A percentile compares a stretch with the other conserved stretches of the same genome.
Conservation (phyloP, 2,888 invertebrate species). For the Leptopilina myrica region DNA sequence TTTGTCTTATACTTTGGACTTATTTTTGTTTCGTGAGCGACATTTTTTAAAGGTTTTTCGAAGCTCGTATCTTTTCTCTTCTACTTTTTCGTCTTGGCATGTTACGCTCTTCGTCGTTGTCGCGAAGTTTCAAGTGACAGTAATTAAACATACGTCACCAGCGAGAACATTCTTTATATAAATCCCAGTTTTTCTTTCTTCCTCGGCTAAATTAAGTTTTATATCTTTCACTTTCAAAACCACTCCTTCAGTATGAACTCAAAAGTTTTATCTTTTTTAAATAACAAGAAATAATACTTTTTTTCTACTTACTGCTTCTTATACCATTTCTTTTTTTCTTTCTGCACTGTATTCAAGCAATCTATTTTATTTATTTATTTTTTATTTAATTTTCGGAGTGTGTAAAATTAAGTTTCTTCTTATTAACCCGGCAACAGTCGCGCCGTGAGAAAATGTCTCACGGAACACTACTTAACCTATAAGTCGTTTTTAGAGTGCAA, state of each 20-base stretch:
- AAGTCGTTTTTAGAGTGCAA: too few relatives aligned
- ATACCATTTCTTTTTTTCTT: too few relatives aligned
- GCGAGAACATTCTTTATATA: conserved; percentile 35
- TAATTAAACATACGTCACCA: conserved; percentile 42
- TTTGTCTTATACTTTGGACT: too few relatives aligned
- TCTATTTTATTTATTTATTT: too few relatives aligned
- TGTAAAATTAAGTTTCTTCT: too few relatives aligned
- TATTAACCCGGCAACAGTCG: too few relatives aligned
- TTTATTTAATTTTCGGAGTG: too few relatives aligned
- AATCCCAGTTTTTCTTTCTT: neutral
- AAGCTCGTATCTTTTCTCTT: conserved; percentile 34
- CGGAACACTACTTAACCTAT: too few relatives aligned
- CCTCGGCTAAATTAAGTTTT: neutral
- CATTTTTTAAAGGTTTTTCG: neutral
- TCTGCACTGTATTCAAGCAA: too few relatives aligned
- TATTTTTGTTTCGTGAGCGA: too few relatives aligned
- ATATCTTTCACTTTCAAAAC: neutral
- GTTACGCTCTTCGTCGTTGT: conserved; percentile 28
- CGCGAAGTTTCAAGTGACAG: conserved; percentile 47
- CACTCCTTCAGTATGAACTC: neutral
- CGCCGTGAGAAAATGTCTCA: too few relatives aligned
- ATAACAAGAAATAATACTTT: neutral
- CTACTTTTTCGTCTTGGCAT: conserved; percentile 41
- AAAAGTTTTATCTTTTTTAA: neutral
- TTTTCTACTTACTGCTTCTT: neutral